These are phyloP conservation scores for Acanthurus leucopareius DNA, from an alignment of 2,797 vertebrate species.

Conservation along the genomic window DNA sequence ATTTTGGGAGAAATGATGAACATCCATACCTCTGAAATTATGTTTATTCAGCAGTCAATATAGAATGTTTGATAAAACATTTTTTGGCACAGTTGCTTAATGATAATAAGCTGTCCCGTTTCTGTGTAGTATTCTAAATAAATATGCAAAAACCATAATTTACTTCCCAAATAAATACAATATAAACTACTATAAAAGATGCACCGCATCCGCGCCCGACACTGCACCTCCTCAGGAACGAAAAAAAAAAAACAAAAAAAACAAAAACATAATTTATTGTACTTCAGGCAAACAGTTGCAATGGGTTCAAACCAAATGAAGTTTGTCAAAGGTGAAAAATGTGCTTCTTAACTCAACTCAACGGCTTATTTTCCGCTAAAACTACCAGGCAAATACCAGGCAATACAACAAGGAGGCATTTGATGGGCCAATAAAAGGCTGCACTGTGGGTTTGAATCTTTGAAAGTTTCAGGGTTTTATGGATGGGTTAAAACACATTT, in stretches of 20 bases:
- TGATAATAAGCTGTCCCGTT: constrained; percentile 86
- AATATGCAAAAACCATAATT: constrained; percentile 89
- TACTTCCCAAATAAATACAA: constrained; percentile 90
- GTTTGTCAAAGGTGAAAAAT: constrained; percentile 61
- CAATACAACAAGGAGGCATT: constrained; percentile 73
- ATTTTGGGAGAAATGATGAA: constrained; percentile 56
- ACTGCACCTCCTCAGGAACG: constrained; percentile 72
- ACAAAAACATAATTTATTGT: constrained; percentile 64
- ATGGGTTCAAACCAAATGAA: constrained; percentile 68
- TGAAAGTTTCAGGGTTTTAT: constrained; percentile 42
- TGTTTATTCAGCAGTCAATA: constrained; percentile 88
- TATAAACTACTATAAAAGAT: constrained; percentile 86
- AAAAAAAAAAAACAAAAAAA: constrained; percentile 45
- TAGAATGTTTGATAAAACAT: constrained; percentile 85
- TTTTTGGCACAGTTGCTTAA: constrained; percentile 89
- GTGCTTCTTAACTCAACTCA: constrained; percentile 70
- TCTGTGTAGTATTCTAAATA: constrained; percentile 87
- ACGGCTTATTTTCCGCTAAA: constrained; percentile 63
- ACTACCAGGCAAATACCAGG: constrained; percentile 56
- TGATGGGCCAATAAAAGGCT: constrained; percentile 71
- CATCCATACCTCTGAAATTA: constrained; percentile 75
- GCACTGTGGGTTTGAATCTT: constrained; percentile 54
- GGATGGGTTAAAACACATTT: constrained; percentile 58
- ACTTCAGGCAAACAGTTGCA: constrained; percentile 77
- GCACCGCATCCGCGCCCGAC: constrained; percentile 85